Evolutionary conservation across 2,113 vertebrate genomes (phyloP).

Genomic region (Neodon shergylaensis): DNA sequence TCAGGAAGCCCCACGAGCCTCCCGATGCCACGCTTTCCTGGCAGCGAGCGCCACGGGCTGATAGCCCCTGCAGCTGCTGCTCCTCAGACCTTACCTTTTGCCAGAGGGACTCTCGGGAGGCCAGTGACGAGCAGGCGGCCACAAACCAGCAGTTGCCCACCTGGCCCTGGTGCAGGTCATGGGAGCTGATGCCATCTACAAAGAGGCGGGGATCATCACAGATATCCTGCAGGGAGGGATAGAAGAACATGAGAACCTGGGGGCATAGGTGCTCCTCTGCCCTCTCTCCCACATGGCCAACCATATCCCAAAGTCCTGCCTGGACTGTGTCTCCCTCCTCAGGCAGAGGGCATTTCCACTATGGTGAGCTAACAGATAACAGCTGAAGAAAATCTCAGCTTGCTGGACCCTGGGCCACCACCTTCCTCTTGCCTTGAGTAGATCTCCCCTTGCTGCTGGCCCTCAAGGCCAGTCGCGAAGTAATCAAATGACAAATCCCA

Average conservation of each 20-base stretch:
- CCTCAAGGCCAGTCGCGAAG: background rate
- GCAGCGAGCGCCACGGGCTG: rapidly evolving
- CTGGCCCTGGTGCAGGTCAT: conserved; percentile 96
- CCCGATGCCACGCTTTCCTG: background rate
- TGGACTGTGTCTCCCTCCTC: background rate
- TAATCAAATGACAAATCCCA: background rate
- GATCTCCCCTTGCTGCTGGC: background rate
- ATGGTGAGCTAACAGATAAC: rapidly evolving
- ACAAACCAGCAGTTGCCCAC: conserved; percentile 99
- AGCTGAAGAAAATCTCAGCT: background rate
- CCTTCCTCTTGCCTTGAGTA: background rate
- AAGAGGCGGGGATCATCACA: conserved; percentile 94
- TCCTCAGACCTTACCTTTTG: conserved; percentile 89
- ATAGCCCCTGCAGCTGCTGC: rapidly evolving
- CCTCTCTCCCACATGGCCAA: background rate
- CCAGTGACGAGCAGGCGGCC: conserved; percentile 94
- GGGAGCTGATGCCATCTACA: conserved; percentile 95
- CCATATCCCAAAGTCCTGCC: background rate
- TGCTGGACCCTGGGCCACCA: no score
- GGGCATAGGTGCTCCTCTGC: background rate
- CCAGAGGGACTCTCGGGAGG: conserved; percentile 94
- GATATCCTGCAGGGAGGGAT: conserved; percentile 88
- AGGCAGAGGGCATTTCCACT: background rate
- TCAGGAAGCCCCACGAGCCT: rapidly evolving
- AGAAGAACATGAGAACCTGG: conserved; percentile 18